Evolutionary conservation across 2,797 vertebrate genomes (phyloP).

Genomic region (Neolamprologus multifasciatus): DNA sequence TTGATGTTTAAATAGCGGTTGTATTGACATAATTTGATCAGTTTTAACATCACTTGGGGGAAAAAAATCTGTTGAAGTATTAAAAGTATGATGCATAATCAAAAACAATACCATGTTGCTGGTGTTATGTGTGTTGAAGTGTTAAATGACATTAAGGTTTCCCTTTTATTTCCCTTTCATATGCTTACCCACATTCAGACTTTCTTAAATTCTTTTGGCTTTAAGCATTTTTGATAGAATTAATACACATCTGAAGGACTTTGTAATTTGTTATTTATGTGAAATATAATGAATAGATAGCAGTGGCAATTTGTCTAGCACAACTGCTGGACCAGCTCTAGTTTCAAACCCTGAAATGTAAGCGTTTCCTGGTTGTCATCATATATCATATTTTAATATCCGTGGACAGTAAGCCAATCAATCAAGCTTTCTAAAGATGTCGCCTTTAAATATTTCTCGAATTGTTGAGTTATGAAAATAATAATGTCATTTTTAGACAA

Average conservation of each 20-base stretch:
- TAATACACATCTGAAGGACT: not conserved
- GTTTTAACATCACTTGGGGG: not conserved
- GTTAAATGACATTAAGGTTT: not conserved
- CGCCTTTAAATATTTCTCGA: not conserved
- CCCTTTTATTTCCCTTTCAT: not conserved
- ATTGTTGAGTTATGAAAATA: not conserved
- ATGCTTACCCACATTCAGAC: not conserved
- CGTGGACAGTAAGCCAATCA: not conserved
- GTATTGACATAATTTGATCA: not conserved
- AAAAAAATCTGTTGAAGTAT: not conserved
- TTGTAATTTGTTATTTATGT: not conserved
- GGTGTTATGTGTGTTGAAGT: not conserved
- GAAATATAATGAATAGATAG: not conserved
- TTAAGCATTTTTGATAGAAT: not conserved
- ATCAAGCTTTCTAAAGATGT: not conserved
- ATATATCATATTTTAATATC: not conserved
- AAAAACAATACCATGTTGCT: not conserved
- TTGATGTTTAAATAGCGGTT: not conserved
- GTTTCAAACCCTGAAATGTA: not conserved
- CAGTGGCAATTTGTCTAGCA: not conserved
- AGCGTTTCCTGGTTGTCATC: not conserved
- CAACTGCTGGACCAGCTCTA: not conserved
- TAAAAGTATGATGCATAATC: not conserved
- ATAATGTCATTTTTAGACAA: not conserved
- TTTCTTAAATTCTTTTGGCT: not conserved